A percentile compares a stretch with the other conserved stretches of the same genome.
Evolutionary conservation across 1,140 invertebrate species (phyloP).

Genomic region (Anadara kagoshimensis): DNA sequence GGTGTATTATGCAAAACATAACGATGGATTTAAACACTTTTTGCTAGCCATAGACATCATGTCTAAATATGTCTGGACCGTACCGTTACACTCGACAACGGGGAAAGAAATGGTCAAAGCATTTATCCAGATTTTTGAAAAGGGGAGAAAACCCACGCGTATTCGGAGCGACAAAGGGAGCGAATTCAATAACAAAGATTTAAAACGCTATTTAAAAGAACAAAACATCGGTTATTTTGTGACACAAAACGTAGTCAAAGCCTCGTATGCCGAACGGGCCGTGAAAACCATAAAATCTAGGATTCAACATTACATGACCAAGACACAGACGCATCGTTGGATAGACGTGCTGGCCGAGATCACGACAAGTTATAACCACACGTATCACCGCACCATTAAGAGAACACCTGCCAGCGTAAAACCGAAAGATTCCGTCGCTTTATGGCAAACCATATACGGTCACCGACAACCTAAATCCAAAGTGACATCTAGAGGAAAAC

Average conservation of each 20-base stretch:
- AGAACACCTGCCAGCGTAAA: constrained; percentile 15
- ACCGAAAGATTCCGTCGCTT: constrained; percentile 20
- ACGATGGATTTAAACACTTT: constrained; percentile 8
- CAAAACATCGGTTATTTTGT: constrained; percentile 1
- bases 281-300: constrained; percentile 18
- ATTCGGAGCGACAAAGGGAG: constrained; percentile 7
- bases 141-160: not conserved
- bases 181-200: constrained; percentile 11
- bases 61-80: constrained; percentile 6
- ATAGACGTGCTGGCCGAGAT: constrained; percentile 17
- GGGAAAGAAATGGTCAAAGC: constrained; percentile 21
- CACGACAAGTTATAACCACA: constrained; percentile 19
- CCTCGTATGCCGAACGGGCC: not conserved
- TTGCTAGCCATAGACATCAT: constrained; percentile 16
- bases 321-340: constrained; percentile 1
- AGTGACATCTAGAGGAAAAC: too few relatives aligned
- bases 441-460: constrained; percentile 3
- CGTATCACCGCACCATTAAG: constrained; percentile 26
- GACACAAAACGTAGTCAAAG: constrained; percentile 10
- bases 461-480: not conserved
- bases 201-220: not conserved
- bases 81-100: not conserved
- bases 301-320: constrained; percentile 17
- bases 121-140: constrained; percentile 2
- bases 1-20: not conserved